Percentiles rank a stretch among this genome's conserved stretches.
phyloP scores from a whole-genome alignment of 2,888 invertebrate genomes.

The Dexiosoma caninum region DNA sequence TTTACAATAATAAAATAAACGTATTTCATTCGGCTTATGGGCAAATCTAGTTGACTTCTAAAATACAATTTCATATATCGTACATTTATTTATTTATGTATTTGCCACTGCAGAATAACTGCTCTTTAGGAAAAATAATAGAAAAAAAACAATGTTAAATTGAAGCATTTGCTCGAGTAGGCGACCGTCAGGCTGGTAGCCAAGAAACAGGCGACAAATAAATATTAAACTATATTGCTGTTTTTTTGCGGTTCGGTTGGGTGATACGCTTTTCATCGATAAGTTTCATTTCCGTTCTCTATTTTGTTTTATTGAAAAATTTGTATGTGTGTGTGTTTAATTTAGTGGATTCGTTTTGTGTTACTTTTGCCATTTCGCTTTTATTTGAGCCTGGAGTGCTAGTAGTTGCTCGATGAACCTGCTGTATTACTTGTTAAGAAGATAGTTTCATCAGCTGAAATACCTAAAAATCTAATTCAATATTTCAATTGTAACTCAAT shows the following conservation, averaged over 20 bases:
- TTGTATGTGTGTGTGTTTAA: constrained; percentile 20
- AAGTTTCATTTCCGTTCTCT: constrained; percentile 55
- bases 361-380: neutral
- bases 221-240: constrained; percentile 39
- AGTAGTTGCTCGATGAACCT: neutral
- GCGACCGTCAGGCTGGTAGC: neutral
- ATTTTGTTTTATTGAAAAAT: constrained; percentile 3
- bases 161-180: neutral
- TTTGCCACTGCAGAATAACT: neutral
- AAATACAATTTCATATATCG: constrained; percentile 32
- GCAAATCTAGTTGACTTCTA: constrained; percentile 43
- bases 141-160: neutral
- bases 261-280: constrained; percentile 33
- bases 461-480: constrained; percentile 58
- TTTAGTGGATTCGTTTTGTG: constrained; percentile 25
- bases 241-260: constrained; percentile 19
- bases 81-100: constrained; percentile 19
- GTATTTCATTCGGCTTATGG: constrained; percentile 37
- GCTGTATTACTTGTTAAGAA: neutral
- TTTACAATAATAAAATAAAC: constrained; percentile 54
- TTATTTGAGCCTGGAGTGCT: neutral
- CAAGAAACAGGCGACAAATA: constrained; percentile 10
- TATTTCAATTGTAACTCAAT: constrained; percentile 63
- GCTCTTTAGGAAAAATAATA: neutral
- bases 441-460: constrained; percentile 3